Evolutionary conservation across 2,113 vertebrate species (phyloP), one percentile per base, ranked within the genome.

Genomic region (Lepus americanus): DNA sequence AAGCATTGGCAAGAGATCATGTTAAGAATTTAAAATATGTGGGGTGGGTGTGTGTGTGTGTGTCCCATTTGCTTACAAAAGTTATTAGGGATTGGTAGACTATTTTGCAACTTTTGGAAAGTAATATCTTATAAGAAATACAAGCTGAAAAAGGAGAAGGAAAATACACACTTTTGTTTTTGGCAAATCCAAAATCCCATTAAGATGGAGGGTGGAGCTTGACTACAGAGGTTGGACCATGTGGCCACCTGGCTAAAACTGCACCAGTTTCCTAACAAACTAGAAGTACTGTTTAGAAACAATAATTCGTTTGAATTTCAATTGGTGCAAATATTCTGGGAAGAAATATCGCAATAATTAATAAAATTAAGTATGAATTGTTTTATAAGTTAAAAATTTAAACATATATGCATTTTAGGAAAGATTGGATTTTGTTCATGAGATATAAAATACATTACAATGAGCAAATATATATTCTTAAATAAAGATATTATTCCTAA

Each of bases 391-490:
- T 81, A 44, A 90, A 82, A 87, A 77, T 82, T 69, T 63, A 51
- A 72, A 73, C 80, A 53, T 7, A 20, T 3, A 61, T 10, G 33
- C 13, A 76, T 3, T 10, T 6, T 20, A 83, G 16, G 2, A 20
- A 81, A 2, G 12, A 6, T 17, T 90, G 4, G 20, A 2, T 73
- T 55, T 85, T 81, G 55, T 44, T 63, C 63, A 36, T 33, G n/a
- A 94, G 25, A 81, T 59, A 72, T 87, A 81, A 95, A 96, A 88
- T 88, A 5, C 1, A 66, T 36, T 64, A 22, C 66, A 61, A 64
- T 81, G 11, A 87, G 1, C 10, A 85, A 85, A 92, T 25, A 49
- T 81, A 4, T 5, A 80, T 76, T 89, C 36, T 73, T 79, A 82
- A 91, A 55, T 67, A 91, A 92, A 22, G 27, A 67, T 27, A 23